Conservation (phyloP, 2,888 invertebrate species). For the Pherbina coryleti region DNA sequence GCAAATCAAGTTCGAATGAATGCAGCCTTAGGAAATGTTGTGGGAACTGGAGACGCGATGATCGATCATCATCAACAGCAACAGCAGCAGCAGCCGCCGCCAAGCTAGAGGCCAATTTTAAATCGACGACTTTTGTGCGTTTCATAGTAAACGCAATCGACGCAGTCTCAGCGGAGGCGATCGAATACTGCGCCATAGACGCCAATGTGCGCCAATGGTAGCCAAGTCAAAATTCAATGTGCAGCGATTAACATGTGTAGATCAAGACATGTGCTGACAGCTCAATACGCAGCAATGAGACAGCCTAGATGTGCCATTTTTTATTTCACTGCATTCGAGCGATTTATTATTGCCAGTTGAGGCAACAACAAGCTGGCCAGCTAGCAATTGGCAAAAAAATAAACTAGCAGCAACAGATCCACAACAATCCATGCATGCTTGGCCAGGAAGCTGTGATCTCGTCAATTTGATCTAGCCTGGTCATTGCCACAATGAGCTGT, state of each 20-base stretch:
- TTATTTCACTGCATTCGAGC: slow-evolving; percentile 13
- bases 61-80: slow-evolving; percentile 35
- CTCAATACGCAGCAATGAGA: slow-evolving; percentile 48
- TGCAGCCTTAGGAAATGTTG: slow-evolving; percentile 5
- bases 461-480: slow-evolving; percentile 25
- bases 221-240: slow-evolving; percentile 44
- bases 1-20: slow-evolving; percentile 3
- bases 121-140: background rate
- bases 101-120: background rate
- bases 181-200: background rate
- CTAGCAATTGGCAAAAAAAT: background rate
- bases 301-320: background rate
- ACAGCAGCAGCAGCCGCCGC: background rate
- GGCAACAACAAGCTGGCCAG: background rate
- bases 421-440: background rate
- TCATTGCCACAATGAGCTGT: slow-evolving; percentile 16
- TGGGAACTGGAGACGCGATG: slow-evolving; percentile 31
- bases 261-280: slow-evolving; percentile 52
- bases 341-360: slow-evolving; percentile 27
- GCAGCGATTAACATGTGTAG: slow-evolving; percentile 51
- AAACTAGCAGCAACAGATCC: background rate
- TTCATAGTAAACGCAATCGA: background rate
- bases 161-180: background rate
- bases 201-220: background rate
- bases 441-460: slow-evolving; percentile 31